A percentile compares a stretch with the other conserved stretches of the same genome.
phyloP scores from a whole-genome alignment of 2,888 invertebrate species.

The Alsophila aescularia region DNA sequence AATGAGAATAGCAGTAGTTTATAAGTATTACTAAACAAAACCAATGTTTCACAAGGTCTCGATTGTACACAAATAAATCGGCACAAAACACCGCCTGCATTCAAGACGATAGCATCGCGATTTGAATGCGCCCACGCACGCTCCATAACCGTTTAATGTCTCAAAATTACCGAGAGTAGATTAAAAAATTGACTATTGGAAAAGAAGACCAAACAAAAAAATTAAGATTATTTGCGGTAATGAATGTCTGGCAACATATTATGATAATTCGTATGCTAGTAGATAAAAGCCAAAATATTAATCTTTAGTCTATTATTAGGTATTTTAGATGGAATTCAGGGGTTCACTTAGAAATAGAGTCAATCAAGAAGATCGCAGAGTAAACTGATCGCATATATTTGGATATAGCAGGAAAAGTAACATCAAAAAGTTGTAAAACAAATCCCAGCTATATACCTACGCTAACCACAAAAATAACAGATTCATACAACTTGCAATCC shows the following conservation, averaged over 20 bases:
- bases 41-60: not conserved
- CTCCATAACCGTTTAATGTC: not conserved
- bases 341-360: too few relatives aligned
- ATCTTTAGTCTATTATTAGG: too few relatives aligned
- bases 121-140: conserved; percentile 18
- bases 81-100: conserved; percentile 5
- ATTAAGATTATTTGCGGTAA: conserved; percentile 1
- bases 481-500: too few relatives aligned
- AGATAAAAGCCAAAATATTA: too few relatives aligned
- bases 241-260: conserved; percentile 10
- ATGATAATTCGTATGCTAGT: too few relatives aligned
- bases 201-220: not conserved
- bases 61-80: not conserved
- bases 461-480: not conserved
- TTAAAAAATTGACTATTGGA: conserved; percentile 5
- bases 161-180: conserved; percentile 4
- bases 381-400: too few relatives aligned
- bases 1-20: not conserved
- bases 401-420: too few relatives aligned
- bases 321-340: too few relatives aligned
- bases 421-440: too few relatives aligned
- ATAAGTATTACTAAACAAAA: not conserved
- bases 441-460: not conserved
- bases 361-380: too few relatives aligned
- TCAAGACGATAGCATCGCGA: conserved; percentile 12